Percentiles rank a stretch among this genome's conserved stretches.
Evolutionary conservation across 2,797 vertebrate species (phyloP).

Genomic region (Graptemys geographica): DNA sequence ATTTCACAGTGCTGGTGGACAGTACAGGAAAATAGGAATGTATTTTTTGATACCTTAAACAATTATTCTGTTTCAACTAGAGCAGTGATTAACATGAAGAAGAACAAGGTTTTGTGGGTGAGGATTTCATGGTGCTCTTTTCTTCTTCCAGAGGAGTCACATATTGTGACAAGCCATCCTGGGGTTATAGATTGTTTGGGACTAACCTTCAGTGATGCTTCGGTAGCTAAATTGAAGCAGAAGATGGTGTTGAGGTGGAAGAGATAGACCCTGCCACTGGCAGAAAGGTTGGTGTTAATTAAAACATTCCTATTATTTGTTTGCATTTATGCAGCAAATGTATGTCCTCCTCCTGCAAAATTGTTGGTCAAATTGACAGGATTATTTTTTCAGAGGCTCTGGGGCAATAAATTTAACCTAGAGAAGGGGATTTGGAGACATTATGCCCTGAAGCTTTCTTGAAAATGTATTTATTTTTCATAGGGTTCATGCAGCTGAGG

Average conservation of each 20-base stretch:
- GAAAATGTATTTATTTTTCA: neutral
- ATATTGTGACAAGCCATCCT: neutral
- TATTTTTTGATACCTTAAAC: neutral
- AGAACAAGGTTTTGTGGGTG: neutral
- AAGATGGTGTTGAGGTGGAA: neutral
- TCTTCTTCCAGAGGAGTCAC: neutral
- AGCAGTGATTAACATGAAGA: neutral
- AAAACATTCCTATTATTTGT: conserved; percentile 12
- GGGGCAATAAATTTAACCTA: neutral
- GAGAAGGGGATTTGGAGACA: neutral
- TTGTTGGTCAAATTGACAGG: neutral
- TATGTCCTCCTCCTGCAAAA: neutral
- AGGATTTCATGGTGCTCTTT: neutral
- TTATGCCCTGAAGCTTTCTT: neutral
- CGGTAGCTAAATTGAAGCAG: neutral
- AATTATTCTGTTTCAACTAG: neutral
- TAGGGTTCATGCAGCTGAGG: neutral
- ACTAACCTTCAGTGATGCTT: neutral
- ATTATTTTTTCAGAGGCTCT: neutral
- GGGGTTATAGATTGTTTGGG: neutral
- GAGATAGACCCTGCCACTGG: neutral
- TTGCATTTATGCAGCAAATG: neutral
- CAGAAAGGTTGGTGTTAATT: conserved; percentile 20
- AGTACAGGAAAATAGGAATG: neutral
- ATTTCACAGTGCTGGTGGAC: neutral